Percentiles rank a stretch among this genome's conserved stretches.
These are phyloP conservation scores for Recurvirostra avosetta DNA, from an alignment of 2,113 vertebrate species.

Conservation along the genomic window DNA sequence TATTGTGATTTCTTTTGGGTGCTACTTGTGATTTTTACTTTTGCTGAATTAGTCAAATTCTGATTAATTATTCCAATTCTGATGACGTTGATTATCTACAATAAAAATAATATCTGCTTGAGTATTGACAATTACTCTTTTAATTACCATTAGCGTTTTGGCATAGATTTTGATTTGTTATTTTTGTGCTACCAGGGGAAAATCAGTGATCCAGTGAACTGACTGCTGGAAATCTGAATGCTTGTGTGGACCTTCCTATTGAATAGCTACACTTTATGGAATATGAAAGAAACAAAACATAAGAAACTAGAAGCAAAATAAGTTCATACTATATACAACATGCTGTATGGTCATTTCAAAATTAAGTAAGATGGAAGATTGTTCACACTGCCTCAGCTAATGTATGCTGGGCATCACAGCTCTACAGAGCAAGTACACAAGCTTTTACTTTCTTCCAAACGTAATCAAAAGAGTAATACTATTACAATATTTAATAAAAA, in stretches of 20 bases:
- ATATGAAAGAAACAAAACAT: background rate
- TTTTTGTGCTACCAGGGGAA: background rate
- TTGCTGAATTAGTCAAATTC: background rate
- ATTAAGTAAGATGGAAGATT: background rate
- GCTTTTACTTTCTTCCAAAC: background rate
- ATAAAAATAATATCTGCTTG: background rate
- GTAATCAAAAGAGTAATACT: background rate
- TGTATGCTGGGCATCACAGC: background rate
- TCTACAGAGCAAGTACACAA: background rate
- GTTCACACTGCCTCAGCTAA: background rate
- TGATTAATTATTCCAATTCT: background rate
- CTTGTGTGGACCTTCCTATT: background rate
- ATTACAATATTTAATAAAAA: background rate
- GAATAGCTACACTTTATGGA: background rate
- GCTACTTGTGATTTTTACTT: background rate
- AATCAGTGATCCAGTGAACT: background rate
- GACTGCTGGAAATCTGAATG: background rate
- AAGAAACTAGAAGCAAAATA: background rate
- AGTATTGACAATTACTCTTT: background rate
- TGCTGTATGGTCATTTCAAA: background rate
- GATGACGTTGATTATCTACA: background rate
- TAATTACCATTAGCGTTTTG: background rate
- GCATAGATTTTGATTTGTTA: background rate
- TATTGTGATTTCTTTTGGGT: background rate
- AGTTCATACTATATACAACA: background rate